Conservation (phyloP, 1,140 invertebrate genomes). For the Polyergus mexicanus region DNA sequence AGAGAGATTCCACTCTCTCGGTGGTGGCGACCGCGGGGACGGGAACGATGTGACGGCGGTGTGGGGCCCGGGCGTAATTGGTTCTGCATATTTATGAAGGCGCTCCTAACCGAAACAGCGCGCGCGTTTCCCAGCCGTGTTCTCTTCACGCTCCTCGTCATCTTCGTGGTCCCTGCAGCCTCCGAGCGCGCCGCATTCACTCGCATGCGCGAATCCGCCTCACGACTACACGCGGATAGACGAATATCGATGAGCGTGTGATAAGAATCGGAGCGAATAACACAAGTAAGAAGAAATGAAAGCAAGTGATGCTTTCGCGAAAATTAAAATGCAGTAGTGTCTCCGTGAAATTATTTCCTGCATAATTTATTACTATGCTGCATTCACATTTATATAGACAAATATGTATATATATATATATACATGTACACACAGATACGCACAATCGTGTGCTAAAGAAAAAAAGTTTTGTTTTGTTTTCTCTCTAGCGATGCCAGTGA, state of each 20-base stretch:
- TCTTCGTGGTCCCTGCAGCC: slow-evolving; percentile 34
- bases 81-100: slow-evolving; percentile 84
- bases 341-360: neutral
- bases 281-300: neutral
- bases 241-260: neutral
- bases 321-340: neutral
- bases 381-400: neutral
- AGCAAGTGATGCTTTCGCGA: neutral
- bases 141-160: slow-evolving; percentile 11
- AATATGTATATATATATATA: neutral
- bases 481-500: slow-evolving; percentile 73
- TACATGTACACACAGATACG: slow-evolving; percentile 15
- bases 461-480: slow-evolving; percentile 75
- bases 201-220: slow-evolving; percentile 23
- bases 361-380: neutral
- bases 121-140: slow-evolving; percentile 29
- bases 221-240: neutral
- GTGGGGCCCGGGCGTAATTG: slow-evolving; percentile 79
- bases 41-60: slow-evolving; percentile 54
- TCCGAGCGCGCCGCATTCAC: slow-evolving; percentile 17
- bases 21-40: slow-evolving; percentile 51
- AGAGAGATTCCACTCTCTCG: slow-evolving; percentile 62
- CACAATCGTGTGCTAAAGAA: slow-evolving; percentile 37
- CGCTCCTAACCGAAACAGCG: slow-evolving; percentile 75
- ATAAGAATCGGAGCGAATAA: neutral